A percentile compares a stretch with the other conserved stretches of the same genome.
These are phyloP conservation scores for Brotula barbata DNA, from an alignment of 2,797 vertebrate genomes.

Conservation along the genomic window DNA sequence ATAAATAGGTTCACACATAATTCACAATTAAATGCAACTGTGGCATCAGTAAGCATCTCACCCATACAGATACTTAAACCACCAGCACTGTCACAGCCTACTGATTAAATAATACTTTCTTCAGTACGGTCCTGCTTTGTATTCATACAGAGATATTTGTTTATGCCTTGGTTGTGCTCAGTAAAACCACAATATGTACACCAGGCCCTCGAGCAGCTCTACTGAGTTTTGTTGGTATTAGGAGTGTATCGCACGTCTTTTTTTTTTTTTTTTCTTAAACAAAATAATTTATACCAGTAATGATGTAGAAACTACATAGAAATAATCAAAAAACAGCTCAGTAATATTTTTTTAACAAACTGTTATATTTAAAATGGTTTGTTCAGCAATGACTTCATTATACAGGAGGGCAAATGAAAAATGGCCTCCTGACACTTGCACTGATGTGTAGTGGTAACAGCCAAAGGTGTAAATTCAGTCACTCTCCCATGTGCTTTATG, in stretches of 20 bases:
- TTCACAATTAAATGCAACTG: no score
- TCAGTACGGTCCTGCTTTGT: neutral
- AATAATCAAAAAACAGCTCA: neutral
- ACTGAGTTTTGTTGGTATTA: no score
- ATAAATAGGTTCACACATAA: no score
- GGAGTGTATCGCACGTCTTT: no score
- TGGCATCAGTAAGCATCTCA: no score
- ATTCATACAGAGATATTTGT: constrained; percentile 5
- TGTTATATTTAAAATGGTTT: constrained; percentile 9
- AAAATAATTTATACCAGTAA: no score
- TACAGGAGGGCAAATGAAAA: constrained; percentile 33
- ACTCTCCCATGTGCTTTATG: constrained; percentile 59
- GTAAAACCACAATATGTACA: neutral
- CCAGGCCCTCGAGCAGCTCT: neutral
- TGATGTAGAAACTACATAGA: neutral
- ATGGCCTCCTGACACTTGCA: constrained; percentile 18
- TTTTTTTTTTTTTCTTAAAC: no score
- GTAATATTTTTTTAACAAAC: constrained; percentile 5
- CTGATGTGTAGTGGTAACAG: constrained; percentile 43
- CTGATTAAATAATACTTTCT: neutral
- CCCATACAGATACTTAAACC: no score
- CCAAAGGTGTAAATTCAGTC: constrained; percentile 53
- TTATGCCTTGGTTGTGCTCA: constrained; percentile 9
- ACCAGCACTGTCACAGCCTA: no score
- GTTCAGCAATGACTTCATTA: constrained; percentile 23